Evolutionary conservation across 2,888 invertebrate genomes (phyloP).

Genomic region (Dasysyrphus tricinctus): DNA sequence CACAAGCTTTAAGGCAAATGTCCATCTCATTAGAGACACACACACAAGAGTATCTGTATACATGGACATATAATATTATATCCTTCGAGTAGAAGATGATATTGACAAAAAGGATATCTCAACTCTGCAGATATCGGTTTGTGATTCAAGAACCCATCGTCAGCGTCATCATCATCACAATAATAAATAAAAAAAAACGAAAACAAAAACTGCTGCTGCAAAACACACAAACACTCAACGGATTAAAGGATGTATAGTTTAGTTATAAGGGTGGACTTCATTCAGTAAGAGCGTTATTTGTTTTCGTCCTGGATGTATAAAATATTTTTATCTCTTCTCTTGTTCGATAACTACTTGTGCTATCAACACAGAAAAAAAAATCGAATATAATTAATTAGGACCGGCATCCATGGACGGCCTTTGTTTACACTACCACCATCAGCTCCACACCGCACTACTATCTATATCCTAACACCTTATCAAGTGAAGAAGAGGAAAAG

Average conservation of each 20-base stretch:
- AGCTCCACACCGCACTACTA: background rate
- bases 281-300: constrained; percentile 59
- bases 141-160: constrained; percentile 63
- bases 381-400: constrained; percentile 70
- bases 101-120: constrained; percentile 63
- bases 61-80: background rate
- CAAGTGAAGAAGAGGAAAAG: background rate
- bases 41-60: background rate
- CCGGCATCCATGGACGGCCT: constrained; percentile 46
- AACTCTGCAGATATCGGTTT: constrained; percentile 66
- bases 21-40: constrained; percentile 66
- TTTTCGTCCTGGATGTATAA: constrained; percentile 65
- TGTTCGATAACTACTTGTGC: constrained; percentile 70
- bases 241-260: constrained; percentile 48
- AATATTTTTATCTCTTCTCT: constrained; percentile 69
- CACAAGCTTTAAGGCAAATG: constrained; percentile 64
- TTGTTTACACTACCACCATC: constrained; percentile 44
- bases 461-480: background rate
- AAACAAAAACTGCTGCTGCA: constrained; percentile 1
- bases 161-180: constrained; percentile 48
- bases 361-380: constrained; percentile 50
- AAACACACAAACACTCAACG: constrained; percentile 28
- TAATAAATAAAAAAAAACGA: constrained; percentile 10
- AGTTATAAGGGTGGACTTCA: constrained; percentile 21
- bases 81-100: constrained; percentile 16